Conservation (phyloP, 2,888 invertebrate species). For the Cantharis flavilabris region DNA sequence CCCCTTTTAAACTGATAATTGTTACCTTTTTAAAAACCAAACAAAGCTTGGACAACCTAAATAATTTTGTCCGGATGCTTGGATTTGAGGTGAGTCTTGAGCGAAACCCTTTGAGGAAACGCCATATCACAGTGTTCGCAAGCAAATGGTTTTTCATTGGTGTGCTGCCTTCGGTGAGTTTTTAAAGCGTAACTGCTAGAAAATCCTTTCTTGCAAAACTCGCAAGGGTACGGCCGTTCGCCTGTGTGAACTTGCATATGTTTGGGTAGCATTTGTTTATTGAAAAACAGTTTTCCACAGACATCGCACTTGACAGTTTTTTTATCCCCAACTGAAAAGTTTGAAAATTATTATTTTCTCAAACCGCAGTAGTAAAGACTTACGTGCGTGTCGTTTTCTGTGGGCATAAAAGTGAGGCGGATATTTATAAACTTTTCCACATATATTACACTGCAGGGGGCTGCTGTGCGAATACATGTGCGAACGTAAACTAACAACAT, state of each 20-base stretch:
- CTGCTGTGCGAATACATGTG: neutral
- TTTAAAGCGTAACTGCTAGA: slow-evolving; percentile 22
- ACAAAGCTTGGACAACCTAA: neutral
- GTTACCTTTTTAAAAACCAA: too few species aligned
- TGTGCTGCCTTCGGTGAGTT: slow-evolving; percentile 20
- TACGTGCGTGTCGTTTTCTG: neutral
- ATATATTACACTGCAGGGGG: neutral
- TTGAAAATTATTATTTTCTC: neutral
- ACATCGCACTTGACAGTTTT: neutral
- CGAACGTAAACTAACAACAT: neutral
- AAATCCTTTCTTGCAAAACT: slow-evolving; percentile 25
- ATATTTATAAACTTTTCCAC: neutral
- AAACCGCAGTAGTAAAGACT: neutral
- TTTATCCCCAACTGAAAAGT: neutral
- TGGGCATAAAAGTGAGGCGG: neutral
- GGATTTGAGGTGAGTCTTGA: slow-evolving; percentile 19
- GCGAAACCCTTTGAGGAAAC: slow-evolving; percentile 24
- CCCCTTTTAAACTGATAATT: too few species aligned
- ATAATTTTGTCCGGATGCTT: slow-evolving; percentile 7
- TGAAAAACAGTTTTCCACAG: neutral
- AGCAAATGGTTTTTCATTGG: slow-evolving; percentile 25
- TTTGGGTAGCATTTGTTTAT: slow-evolving; percentile 4
- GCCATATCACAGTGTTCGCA: slow-evolving; percentile 20
- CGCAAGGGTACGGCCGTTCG: slow-evolving; percentile 20
- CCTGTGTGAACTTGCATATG: slow-evolving; percentile 24